Evolutionary conservation across 2,888 invertebrate species (phyloP), one percentile per base, ranked within the genome.

Genomic region (Aproaerema taeniolella): DNA sequence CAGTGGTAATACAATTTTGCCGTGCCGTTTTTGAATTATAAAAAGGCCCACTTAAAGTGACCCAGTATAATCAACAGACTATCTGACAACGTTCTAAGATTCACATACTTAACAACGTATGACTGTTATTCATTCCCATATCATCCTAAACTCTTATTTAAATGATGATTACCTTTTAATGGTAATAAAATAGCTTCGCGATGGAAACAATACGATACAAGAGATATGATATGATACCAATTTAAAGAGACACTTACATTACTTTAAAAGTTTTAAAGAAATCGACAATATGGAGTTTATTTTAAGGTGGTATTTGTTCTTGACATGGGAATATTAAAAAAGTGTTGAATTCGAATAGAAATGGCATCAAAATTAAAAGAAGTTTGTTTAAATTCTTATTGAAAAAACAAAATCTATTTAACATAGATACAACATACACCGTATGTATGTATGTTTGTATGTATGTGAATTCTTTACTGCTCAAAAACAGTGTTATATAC

Each of bases 161-260:
- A 49, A 66, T 65, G 49, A 62, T 62, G 59, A 65, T 62, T 50
- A 46, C 46, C 43, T 61, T 58, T 47, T 66, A 65, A 65, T 66
- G 48, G 50, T 61, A 55, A 63, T 61, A 45, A 59, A 64, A 61
- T 60, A 47, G 44, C 31, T 39, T 28, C 46, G 25, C 42, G 41
- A 46, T 52, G 52, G 7, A 52, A 58, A 61, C 61, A 63, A 64
- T 64, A 45, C 57, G 31, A 45, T 7, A n/a, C n/a, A n/a, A n/a
- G n/a, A n/a, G n/a, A n/a, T n/a, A n/a, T n/a, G n/a, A n/a, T 8
- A 5, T 14, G 15, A 20, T 31, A 36, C 42, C 36, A 36, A 13
- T 32, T 20, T 32, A 31, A 4, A 11, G 16, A 12, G 42, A 36
- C 10, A 40, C 26, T 3, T 26, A n/a, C n/a, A n/a, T 20, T 20